Base-by-base conservation (phyloP, 1,140 invertebrate species). In the Lutraria rhynchaena region DNA sequence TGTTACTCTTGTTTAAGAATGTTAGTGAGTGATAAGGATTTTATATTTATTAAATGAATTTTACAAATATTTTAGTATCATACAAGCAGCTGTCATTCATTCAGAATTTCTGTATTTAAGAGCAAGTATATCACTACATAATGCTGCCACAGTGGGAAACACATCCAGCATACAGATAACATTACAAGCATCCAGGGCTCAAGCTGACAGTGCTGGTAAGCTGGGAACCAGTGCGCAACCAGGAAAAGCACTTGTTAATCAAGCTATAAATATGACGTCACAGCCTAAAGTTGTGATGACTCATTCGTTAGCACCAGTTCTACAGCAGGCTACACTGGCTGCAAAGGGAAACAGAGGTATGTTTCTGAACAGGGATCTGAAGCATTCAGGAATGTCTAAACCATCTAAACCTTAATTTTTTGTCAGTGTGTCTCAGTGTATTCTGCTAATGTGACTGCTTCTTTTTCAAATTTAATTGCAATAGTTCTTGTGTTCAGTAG, bases 281-380 rank as follows among this genome's bases (percentile, higher is more conserved):
- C 63, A 69, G 24, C 76, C 63, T 5, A 80, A 80, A 35, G 75
- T 76, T 1, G 41, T 77, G 13, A 57, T 78, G 49, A 67, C 75
- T 9, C 75, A 65, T 2, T 31, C 75, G 0, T 35, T 67, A n/a
- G 44, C 71, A 27, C 74, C 57, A 19, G 46, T 67, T 17, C 37
- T 70, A 15, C 76, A 80, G 24, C 76, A 80, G 44, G 31, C 46
- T 17, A 70, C 76, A 3, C n/a, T 80, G 24, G 63, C 76, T 19
- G 76, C 76, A 9, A 80, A 80, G 44, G 76, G 63, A 44, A 80
- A 80, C 37, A 69, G 76, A 60, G 76, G 76, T 80, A 49, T n/a
- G 69, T 15, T 31, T 5, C 5, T 41, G n/a, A n/a, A n/a, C n/a
- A n/a, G n/a, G n/a, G n/a, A n/a, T n/a, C n/a, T n/a, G n/a, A n/a